These are phyloP conservation scores for Dicrostonyx torquatus DNA, from an alignment of 2,797 vertebrate species.

Conservation along the genomic window DNA sequence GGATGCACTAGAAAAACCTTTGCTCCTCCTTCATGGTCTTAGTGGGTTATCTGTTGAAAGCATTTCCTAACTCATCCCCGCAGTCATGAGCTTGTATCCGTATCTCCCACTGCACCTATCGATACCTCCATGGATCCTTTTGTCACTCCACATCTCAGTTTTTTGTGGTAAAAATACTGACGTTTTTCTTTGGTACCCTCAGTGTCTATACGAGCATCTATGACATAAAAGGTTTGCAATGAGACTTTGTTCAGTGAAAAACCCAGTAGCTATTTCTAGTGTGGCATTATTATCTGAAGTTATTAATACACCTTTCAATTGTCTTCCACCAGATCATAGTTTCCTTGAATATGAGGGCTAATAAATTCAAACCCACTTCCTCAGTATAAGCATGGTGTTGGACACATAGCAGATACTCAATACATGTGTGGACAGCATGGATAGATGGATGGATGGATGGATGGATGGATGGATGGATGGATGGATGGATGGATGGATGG, in stretches of 20 bases:
- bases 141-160: background rate
- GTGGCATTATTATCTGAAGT: background rate
- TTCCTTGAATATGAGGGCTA: background rate
- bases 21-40: background rate
- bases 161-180: background rate
- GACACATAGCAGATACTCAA: background rate
- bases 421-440: background rate
- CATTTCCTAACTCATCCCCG: background rate
- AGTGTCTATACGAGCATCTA: background rate
- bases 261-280: background rate
- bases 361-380: background rate
- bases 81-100: background rate
- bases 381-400: background rate
- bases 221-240: background rate
- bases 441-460: background rate
- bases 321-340: background rate
- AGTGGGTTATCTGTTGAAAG: background rate
- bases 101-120: background rate
- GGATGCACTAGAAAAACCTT: background rate
- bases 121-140: background rate
- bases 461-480: background rate
- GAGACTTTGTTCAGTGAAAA: background rate
- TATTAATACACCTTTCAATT: constrained; percentile 26
- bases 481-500: background rate
- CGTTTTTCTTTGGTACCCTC: background rate